These are phyloP conservation scores for Turnix velox DNA, from an alignment of 2,113 vertebrate genomes.

Conservation along the genomic window DNA sequence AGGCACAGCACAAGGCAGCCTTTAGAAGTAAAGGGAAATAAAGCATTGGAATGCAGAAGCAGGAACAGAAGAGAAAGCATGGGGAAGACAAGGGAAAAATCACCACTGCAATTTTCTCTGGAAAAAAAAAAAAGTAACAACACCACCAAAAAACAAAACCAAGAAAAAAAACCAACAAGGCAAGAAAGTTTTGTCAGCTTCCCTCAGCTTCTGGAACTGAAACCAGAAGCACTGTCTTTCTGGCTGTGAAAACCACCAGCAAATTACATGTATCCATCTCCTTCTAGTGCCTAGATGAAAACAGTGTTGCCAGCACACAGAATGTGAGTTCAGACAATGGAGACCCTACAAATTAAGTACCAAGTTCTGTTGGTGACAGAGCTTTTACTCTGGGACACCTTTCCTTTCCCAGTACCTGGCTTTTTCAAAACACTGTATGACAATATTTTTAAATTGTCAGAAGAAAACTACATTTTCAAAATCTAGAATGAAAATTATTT, in stretches of 20 bases:
- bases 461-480: not conserved
- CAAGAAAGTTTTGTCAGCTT: not conserved
- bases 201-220: not conserved
- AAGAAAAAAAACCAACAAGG: rapidly evolving
- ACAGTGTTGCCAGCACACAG: not conserved
- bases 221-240: not conserved
- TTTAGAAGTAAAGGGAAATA: not conserved
- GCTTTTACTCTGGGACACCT: not conserved
- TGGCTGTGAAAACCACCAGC: not conserved
- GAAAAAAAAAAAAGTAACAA: not conserved
- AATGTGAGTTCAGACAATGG: not conserved
- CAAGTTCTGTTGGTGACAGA: rapidly evolving
- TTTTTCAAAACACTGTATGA: not conserved
- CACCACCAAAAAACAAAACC: too few species aligned
- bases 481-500: not conserved
- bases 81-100: not conserved
- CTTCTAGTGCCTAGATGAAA: not conserved
- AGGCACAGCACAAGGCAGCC: not conserved
- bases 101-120: rapidly evolving
- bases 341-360: not conserved
- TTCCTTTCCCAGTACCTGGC: not conserved
- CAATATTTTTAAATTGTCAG: not conserved
- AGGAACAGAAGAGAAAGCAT: not conserved
- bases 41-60: not conserved
- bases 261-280: not conserved